Conservation (phyloP, 2,113 vertebrate genomes). For the Solea solea region DNA sequence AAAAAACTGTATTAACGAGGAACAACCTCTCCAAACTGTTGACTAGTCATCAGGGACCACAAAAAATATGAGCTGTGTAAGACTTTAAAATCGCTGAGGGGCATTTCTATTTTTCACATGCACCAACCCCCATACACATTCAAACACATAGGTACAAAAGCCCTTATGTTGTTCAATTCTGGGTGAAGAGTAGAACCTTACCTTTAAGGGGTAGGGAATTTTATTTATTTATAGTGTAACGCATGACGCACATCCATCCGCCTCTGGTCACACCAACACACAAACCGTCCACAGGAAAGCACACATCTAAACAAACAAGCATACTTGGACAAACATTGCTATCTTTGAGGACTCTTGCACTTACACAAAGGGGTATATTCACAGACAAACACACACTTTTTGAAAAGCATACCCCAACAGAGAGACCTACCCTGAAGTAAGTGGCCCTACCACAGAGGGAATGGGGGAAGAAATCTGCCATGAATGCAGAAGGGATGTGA, state of each 20-base stretch:
- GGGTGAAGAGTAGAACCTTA: not conserved
- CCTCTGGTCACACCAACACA: not conserved
- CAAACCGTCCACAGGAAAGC: constrained; percentile 1
- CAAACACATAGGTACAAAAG: not conserved
- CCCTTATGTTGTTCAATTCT: not conserved
- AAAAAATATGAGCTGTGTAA: constrained; percentile 18
- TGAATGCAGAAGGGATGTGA: constrained; percentile 51
- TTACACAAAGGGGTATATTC: constrained; percentile 8
- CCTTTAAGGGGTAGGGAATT: constrained; percentile 9
- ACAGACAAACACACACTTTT: constrained; percentile 30
- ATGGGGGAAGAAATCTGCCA: constrained; percentile 24
- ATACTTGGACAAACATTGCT: constrained; percentile 2
- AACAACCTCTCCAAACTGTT: constrained; percentile 62
- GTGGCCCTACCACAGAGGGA: constrained; percentile 39
- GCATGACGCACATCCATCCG: not conserved
- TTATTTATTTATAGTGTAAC: constrained; percentile 27
- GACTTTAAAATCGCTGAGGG: constrained; percentile 13
- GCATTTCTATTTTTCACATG: constrained; percentile 1
- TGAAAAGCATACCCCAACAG: constrained; percentile 49
- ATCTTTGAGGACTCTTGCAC: constrained; percentile 5
- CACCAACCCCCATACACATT: not conserved
- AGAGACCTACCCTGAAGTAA: constrained; percentile 44
- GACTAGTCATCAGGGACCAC: constrained; percentile 27
- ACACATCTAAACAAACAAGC: constrained; percentile 19
- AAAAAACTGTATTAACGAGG: not conserved